These are phyloP conservation scores for Drosophila fulvimacula DNA, from an alignment of 2,888 invertebrate genomes.

Conservation along the genomic window DNA sequence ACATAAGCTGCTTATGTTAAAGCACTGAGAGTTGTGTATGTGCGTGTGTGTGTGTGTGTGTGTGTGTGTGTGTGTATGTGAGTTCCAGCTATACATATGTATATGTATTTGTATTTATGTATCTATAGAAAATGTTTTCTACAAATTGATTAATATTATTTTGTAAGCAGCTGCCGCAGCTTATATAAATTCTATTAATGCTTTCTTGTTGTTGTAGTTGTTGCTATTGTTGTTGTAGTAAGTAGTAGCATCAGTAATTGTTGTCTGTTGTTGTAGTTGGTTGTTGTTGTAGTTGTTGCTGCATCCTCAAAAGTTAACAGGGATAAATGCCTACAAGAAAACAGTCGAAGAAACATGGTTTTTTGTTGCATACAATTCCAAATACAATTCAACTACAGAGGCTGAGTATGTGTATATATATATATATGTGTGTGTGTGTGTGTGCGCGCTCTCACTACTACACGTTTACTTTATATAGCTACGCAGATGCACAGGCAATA, in stretches of 20 bases:
- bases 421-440: slow-evolving; percentile 18
- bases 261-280: slow-evolving; percentile 63
- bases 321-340: slow-evolving; percentile 85
- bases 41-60: slow-evolving; percentile 41
- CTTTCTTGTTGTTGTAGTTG: slow-evolving; percentile 54
- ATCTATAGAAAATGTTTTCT: slow-evolving; percentile 31
- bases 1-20: slow-evolving; percentile 74
- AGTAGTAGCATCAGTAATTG: slow-evolving; percentile 46
- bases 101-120: slow-evolving; percentile 7
- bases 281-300: slow-evolving; percentile 58
- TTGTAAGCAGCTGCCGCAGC: slow-evolving; percentile 33
- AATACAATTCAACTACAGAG: slow-evolving; percentile 43
- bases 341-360: slow-evolving; percentile 68
- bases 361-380: slow-evolving; percentile 45
- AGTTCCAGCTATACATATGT: slow-evolving; percentile 26
- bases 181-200: slow-evolving; percentile 65
- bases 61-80: slow-evolving; percentile 42
- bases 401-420: slow-evolving; percentile 14
- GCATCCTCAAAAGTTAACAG: slow-evolving; percentile 85
- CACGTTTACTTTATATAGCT: slow-evolving; percentile 42
- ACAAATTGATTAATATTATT: slow-evolving; percentile 36
- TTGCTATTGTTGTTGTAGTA: slow-evolving; percentile 53
- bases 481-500: slow-evolving; percentile 53
- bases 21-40: slow-evolving; percentile 39
- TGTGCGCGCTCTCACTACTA: slow-evolving; percentile 50